Percentiles rank a stretch among this genome's conserved stretches.
Conservation (phyloP, 2,113 vertebrate genomes). For the Coturnix japonica region DNA sequence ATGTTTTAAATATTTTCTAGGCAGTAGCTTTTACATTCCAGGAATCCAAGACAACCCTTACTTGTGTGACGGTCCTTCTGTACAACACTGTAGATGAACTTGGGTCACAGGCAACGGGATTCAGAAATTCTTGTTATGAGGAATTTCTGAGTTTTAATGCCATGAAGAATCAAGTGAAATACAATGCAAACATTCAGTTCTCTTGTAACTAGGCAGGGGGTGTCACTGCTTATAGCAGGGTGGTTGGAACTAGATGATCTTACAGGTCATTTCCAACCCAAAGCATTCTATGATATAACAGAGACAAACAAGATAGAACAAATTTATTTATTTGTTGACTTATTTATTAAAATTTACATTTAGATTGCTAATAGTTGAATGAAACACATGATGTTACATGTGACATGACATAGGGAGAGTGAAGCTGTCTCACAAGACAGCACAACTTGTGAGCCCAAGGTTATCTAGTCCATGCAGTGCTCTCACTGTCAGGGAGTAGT, state of each 20-base stretch:
- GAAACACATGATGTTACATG: not conserved
- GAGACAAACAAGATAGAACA: not conserved
- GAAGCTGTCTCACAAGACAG: not conserved
- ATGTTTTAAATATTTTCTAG: not conserved
- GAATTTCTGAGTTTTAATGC: not conserved
- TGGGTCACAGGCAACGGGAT: not conserved
- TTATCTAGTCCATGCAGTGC: accelerated
- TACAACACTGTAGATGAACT: not conserved
- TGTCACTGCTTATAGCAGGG: too few species aligned
- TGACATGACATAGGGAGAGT: not conserved
- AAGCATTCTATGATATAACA: not conserved
- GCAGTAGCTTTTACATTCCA: not conserved
- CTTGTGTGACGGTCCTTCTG: not conserved
- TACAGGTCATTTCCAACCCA: too few species aligned
- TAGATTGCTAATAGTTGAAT: not conserved
- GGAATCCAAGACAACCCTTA: not conserved
- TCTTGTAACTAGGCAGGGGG: not conserved
- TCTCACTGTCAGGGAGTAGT: not conserved
- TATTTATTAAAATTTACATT: too few species aligned
- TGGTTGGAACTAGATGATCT: too few species aligned
- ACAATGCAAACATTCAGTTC: not conserved
- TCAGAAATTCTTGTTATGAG: not conserved
- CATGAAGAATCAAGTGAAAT: not conserved
- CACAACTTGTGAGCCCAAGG: not conserved
- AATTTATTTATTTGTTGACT: too few species aligned